Conservation (phyloP, 2,797 vertebrate genomes). For the Agapornis canus region DNA sequence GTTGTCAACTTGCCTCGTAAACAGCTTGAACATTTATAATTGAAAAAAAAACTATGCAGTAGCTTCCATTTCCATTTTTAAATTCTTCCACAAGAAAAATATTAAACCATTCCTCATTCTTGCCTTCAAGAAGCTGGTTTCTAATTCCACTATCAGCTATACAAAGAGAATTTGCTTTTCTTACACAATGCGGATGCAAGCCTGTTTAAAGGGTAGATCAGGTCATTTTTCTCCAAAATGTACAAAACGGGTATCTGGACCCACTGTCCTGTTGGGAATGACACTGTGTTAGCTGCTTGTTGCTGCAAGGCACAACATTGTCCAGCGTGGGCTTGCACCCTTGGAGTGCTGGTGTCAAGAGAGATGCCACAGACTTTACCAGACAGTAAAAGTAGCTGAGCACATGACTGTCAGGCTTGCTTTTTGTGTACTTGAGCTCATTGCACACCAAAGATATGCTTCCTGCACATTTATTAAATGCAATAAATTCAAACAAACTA, state of each 20-base stretch:
- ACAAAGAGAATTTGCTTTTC: not conserved
- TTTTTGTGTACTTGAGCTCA: not conserved
- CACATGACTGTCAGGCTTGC: fast-evolving
- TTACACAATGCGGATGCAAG: not conserved
- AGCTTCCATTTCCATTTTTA: slow-evolving; percentile 1
- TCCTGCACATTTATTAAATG: fast-evolving
- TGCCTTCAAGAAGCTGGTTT: not conserved
- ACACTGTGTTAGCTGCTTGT: not conserved
- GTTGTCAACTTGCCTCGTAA: not conserved
- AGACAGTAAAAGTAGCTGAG: not conserved
- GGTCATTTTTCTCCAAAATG: not conserved
- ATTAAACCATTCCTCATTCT: not conserved
- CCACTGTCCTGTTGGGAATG: fast-evolving
- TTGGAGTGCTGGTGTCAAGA: not conserved
- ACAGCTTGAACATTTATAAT: not conserved
- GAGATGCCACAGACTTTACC: not conserved
- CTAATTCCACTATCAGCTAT: not conserved
- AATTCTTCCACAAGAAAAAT: not conserved
- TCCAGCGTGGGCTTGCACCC: not conserved
- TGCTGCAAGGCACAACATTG: fast-evolving
- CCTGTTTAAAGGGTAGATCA: no score
- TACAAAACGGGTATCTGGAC: fast-evolving
- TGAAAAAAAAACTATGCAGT: not conserved
- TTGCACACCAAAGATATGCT: fast-evolving
- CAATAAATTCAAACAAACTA: fast-evolving